Percentiles rank a stretch among this genome's conserved stretches.
phyloP scores from a whole-genome alignment of 2,113 vertebrate species.

The Prolemur simus region DNA sequence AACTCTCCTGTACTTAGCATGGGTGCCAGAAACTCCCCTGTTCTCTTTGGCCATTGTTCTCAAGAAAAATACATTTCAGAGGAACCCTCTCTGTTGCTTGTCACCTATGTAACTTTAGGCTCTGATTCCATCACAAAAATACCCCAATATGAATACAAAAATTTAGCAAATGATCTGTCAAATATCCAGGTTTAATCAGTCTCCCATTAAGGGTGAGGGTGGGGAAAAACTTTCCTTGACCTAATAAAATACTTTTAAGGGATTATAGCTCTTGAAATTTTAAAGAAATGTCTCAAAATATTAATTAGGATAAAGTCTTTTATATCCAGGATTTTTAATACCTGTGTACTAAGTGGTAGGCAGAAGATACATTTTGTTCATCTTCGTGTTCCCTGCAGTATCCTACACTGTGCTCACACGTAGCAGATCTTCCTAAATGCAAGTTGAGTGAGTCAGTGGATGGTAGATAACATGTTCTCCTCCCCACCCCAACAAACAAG shows the following conservation, averaged over 20 bases:
- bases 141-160: not conserved
- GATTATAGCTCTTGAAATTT: not conserved
- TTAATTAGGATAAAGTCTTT: not conserved
- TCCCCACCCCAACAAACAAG: not conserved
- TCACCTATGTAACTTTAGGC: not conserved
- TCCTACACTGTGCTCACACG: not conserved
- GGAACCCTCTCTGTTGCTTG: not conserved
- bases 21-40: not conserved
- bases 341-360: not conserved
- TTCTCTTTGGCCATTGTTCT: not conserved
- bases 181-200: not conserved
- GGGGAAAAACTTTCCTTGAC: not conserved
- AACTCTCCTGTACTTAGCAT: not conserved
- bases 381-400: not conserved
- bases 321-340: not conserved
- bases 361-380: not conserved
- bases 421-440: not conserved
- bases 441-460: not conserved
- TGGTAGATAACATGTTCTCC: not conserved
- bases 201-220: accelerated
- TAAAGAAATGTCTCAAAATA: constrained; percentile 1
- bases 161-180: not conserved
- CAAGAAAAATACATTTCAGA: not conserved
- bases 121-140: not conserved
- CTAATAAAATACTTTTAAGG: not conserved